These are phyloP conservation scores for Siderastrea siderea DNA, from an alignment of 92 coral and sea anemone species.

Conservation along the genomic window DNA sequence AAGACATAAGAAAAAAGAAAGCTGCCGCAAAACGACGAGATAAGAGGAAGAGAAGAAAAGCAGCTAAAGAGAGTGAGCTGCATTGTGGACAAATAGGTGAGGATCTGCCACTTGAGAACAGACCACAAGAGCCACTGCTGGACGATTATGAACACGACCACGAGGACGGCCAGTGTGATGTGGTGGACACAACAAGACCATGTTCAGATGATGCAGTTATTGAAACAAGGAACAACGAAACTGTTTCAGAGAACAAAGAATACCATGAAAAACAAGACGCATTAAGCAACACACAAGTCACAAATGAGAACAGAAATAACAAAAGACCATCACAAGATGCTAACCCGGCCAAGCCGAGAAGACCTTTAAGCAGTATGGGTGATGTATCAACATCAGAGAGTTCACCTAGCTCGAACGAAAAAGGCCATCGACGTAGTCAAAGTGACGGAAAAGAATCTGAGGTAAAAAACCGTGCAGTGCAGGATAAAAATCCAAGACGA, in stretches of 20 bases:
- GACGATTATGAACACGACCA: constrained; percentile 77
- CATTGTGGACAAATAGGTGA: constrained; percentile 68
- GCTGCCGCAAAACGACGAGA: constrained; percentile 98
- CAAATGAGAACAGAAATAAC: constrained; percentile 7
- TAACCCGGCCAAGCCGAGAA: constrained; percentile 11
- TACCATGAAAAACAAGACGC: neutral
- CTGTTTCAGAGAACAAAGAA: neutral
- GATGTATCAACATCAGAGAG: constrained; percentile 25
- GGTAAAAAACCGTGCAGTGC: neutral
- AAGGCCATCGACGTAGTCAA: constrained; percentile 35
- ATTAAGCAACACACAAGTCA: neutral
- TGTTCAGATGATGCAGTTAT: neutral
- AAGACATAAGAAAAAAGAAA: constrained; percentile 94
- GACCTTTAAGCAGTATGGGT: constrained; percentile 43
- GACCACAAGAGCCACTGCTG: constrained; percentile 82
- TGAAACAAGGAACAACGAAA: constrained; percentile 1
- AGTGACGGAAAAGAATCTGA: constrained; percentile 45
- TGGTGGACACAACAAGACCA: constrained; percentile 63
- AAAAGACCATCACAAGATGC: constrained; percentile 18
- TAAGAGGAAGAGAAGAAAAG: constrained; percentile 91
- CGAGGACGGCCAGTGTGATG: constrained; percentile 71
- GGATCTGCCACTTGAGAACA: constrained; percentile 91
- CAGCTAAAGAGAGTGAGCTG: constrained; percentile 85
- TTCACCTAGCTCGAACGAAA: constrained; percentile 4
- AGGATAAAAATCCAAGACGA: constrained; percentile 23